Evolutionary conservation across 2,113 vertebrate species (phyloP).

Genomic region (Callospermophilus lateralis): DNA sequence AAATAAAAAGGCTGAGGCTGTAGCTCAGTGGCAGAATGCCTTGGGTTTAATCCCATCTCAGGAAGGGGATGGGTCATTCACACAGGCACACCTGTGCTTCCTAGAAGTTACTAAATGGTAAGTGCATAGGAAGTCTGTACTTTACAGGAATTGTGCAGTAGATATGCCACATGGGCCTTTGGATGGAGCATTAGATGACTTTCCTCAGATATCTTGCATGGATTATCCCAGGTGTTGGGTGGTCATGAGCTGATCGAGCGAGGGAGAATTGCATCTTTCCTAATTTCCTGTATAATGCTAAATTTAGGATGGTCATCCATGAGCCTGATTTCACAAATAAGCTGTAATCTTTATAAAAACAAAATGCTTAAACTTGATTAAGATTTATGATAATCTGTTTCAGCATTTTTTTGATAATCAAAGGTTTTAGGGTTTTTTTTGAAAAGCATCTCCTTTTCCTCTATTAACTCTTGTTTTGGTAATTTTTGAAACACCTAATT

Average conservation of each 20-base stretch:
- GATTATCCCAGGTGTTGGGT: not conserved
- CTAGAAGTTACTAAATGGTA: not conserved
- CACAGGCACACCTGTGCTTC: not conserved
- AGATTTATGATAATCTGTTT: conserved; percentile 4
- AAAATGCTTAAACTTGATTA: not conserved
- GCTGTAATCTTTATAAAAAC: not conserved
- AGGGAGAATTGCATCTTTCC: not conserved
- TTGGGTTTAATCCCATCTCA: not conserved
- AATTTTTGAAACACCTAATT: conserved; percentile 11
- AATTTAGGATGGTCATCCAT: not conserved
- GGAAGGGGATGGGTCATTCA: rapidly evolving
- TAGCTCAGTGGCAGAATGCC: not conserved
- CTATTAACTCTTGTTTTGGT: not conserved
- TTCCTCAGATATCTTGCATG: not conserved
- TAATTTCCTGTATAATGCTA: not conserved
- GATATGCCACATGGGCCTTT: not conserved
- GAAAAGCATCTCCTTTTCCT: not conserved
- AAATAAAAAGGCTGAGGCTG: not conserved
- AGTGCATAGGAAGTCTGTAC: not conserved
- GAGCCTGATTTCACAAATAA: conserved; percentile 10
- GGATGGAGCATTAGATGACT: not conserved
- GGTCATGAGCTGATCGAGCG: not conserved
- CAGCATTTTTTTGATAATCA: not conserved
- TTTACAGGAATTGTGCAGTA: not conserved
- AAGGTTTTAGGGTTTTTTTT: not conserved